phyloP scores from a whole-genome alignment of 2,797 vertebrate genomes.

The Fringilla coelebs region DNA sequence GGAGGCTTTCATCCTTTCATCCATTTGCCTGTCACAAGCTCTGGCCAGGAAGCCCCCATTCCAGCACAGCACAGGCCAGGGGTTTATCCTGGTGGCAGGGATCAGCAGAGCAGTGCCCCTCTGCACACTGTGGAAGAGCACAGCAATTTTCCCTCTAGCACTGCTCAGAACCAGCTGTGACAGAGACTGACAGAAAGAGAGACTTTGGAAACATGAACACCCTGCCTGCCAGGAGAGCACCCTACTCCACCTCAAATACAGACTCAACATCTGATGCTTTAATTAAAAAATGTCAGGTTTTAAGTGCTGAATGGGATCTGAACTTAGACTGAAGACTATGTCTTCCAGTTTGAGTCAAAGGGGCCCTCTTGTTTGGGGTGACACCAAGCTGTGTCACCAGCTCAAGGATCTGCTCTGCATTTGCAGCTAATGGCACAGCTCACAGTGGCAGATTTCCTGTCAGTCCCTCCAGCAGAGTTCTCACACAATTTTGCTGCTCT shows the following conservation, averaged over 20 bases:
- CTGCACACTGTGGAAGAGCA: not conserved
- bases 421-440: not conserved
- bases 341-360: not conserved
- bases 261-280: not conserved
- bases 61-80: not conserved
- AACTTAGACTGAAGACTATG: not conserved
- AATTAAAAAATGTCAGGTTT: not conserved
- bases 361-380: not conserved
- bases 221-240: not conserved
- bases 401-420: not conserved
- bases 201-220: not conserved
- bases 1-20: not conserved
- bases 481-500: not conserved
- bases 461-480: not conserved
- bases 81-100: not conserved
- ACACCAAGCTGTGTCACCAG: not conserved
- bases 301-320: not conserved
- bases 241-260: not conserved
- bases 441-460: not conserved
- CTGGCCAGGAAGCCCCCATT: not conserved
- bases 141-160: not conserved
- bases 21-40: not conserved
- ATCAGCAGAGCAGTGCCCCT: not conserved
- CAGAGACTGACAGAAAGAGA: not conserved
- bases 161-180: not conserved